These are phyloP conservation scores for Telmatochromis sp. DNA, from an alignment of 2,113 vertebrate species.

Conservation along the genomic window DNA sequence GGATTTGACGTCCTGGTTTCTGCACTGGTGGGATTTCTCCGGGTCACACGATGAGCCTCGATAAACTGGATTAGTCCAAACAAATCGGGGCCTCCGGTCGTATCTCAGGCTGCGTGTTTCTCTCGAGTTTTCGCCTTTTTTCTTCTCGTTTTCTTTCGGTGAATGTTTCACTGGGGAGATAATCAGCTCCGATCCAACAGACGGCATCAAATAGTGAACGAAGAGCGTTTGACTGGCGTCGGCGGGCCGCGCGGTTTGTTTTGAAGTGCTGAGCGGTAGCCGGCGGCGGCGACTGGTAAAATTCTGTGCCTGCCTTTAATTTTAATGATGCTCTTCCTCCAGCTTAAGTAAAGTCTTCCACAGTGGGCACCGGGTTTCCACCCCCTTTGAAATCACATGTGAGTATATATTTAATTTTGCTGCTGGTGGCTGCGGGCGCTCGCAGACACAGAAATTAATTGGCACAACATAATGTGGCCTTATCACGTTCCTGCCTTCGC, in stretches of 20 bases:
- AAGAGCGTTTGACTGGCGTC: background rate
- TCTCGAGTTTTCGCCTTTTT: background rate
- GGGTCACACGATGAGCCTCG: background rate
- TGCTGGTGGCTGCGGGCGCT: slow-evolving; percentile 23
- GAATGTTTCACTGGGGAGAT: background rate
- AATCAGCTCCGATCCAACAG: background rate
- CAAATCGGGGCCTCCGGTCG: background rate
- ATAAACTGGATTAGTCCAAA: background rate
- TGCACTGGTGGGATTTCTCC: background rate
- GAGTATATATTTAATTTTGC: slow-evolving; percentile 60
- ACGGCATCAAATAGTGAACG: background rate
- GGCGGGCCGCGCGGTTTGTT: slow-evolving; percentile 3
- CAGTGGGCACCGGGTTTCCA: slow-evolving; percentile 1
- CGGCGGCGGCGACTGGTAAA: background rate
- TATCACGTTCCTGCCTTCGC: background rate
- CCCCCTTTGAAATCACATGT: slow-evolving; percentile 52
- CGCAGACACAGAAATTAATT: slow-evolving; percentile 19
- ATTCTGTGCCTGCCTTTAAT: slow-evolving; percentile 27
- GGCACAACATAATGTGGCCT: background rate
- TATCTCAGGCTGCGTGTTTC: background rate
- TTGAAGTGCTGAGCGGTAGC: slow-evolving; percentile 33
- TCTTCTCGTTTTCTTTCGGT: background rate
- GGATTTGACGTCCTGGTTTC: background rate
- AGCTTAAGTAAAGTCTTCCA: slow-evolving; percentile 55
- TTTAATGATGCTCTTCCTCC: slow-evolving; percentile 65